phyloP scores from a whole-genome alignment of 2,797 vertebrate genomes.

The Psittacula derbiana region DNA sequence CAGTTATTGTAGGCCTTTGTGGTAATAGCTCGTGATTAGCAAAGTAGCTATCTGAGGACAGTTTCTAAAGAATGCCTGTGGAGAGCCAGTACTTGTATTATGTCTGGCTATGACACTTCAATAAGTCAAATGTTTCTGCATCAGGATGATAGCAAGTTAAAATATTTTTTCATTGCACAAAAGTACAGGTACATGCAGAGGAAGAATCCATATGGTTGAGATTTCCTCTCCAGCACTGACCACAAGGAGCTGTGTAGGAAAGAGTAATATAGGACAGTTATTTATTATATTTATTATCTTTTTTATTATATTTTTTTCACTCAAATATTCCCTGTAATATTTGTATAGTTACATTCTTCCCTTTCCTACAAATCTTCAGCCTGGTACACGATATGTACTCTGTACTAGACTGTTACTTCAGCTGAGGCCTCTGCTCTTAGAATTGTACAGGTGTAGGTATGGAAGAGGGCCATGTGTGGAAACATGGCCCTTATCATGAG shows the following conservation, averaged over 20 bases:
- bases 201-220: neutral
- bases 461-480: neutral
- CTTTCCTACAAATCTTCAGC: neutral
- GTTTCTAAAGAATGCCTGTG: neutral
- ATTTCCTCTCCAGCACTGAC: neutral
- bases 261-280: neutral
- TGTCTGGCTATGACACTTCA: neutral
- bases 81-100: neutral
- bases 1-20: neutral
- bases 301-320: neutral
- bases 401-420: too few relatives aligned
- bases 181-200: neutral
- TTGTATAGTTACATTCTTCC: neutral
- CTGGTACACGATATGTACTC: neutral
- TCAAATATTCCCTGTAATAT: neutral
- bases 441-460: too few relatives aligned
- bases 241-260: neutral
- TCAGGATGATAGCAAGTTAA: neutral
- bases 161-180: neutral
- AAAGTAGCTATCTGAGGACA: neutral
- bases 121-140: neutral
- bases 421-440: neutral
- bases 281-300: neutral
- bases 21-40: neutral
- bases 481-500: too few relatives aligned